Evolutionary conservation across 1,140 invertebrate species (phyloP).

Genomic region (Bombus fervidus): DNA sequence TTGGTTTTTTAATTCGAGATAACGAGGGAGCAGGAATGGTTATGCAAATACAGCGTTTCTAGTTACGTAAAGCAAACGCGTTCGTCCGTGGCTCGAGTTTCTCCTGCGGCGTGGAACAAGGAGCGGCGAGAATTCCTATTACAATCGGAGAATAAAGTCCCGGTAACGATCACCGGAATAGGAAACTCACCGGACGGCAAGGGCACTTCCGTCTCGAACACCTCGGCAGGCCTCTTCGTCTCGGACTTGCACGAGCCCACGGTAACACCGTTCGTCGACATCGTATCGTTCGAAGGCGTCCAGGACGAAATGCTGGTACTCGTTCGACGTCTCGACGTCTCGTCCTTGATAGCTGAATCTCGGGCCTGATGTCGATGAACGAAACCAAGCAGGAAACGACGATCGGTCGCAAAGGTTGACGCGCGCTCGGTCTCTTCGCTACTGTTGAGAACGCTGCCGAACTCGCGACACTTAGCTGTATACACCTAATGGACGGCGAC

Average conservation of each 20-base stretch:
- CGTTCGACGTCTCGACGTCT: not conserved
- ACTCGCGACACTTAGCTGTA: constrained; percentile 69
- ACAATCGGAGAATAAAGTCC: fast-evolving
- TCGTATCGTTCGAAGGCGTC: not conserved
- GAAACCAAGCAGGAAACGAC: too few species aligned
- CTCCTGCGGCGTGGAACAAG: not conserved
- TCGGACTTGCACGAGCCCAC: constrained; percentile 52
- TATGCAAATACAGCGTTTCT: constrained; percentile 8
- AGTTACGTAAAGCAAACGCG: constrained; percentile 27
- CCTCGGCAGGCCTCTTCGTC: constrained; percentile 60
- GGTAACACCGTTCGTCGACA: constrained; percentile 66
- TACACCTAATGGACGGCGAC: constrained; percentile 64
- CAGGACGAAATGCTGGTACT: too few species aligned
- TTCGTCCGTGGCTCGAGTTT: not conserved
- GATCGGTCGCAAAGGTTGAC: not conserved
- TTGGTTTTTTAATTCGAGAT: not conserved
- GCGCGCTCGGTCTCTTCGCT: constrained; percentile 59
- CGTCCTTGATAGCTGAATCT: not conserved
- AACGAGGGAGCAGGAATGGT: not conserved
- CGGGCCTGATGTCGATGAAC: too few species aligned
- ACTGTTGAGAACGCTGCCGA: constrained; percentile 65
- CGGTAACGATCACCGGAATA: not conserved
- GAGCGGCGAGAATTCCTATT: too few species aligned
- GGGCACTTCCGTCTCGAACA: constrained; percentile 63
- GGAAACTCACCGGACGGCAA: constrained; percentile 60